A percentile compares a stretch with the other conserved stretches of the same genome.
Conservation (phyloP, 2,113 vertebrate species). For the Clarias gariepinus region DNA sequence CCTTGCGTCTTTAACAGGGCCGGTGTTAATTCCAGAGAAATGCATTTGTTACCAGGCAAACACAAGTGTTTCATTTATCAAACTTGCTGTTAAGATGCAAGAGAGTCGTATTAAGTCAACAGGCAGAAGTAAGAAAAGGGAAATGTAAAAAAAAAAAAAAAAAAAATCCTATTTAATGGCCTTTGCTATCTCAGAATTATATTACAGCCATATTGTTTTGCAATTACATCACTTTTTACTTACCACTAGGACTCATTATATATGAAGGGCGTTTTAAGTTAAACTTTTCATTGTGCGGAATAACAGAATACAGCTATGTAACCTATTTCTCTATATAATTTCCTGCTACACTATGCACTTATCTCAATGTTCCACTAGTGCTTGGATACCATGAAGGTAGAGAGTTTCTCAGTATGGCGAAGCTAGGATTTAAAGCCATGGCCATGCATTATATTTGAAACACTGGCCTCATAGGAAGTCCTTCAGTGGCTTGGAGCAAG, state of each 20-base stretch:
- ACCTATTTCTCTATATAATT: too few relatives aligned
- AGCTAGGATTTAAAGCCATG: too few relatives aligned
- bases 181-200: not conserved
- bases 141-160: not conserved
- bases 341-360: too few relatives aligned
- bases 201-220: not conserved
- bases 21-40: not conserved
- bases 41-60: constrained; percentile 20
- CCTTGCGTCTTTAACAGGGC: constrained; percentile 28
- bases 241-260: not conserved
- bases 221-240: not conserved
- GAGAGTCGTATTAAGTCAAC: not conserved
- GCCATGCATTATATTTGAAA: too few relatives aligned
- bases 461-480: too few relatives aligned
- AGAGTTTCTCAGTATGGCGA: too few relatives aligned
- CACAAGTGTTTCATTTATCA: constrained; percentile 39
- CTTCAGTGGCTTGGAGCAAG: too few relatives aligned
- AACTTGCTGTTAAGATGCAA: constrained; percentile 16
- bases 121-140: not conserved
- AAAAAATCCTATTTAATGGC: not conserved
- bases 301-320: too few relatives aligned
- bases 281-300: too few relatives aligned
- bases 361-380: too few relatives aligned
- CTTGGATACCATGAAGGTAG: too few relatives aligned
- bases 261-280: not conserved